phyloP scores from a whole-genome alignment of 2,797 vertebrate genomes.

The Gastrophryne carolinensis region DNA sequence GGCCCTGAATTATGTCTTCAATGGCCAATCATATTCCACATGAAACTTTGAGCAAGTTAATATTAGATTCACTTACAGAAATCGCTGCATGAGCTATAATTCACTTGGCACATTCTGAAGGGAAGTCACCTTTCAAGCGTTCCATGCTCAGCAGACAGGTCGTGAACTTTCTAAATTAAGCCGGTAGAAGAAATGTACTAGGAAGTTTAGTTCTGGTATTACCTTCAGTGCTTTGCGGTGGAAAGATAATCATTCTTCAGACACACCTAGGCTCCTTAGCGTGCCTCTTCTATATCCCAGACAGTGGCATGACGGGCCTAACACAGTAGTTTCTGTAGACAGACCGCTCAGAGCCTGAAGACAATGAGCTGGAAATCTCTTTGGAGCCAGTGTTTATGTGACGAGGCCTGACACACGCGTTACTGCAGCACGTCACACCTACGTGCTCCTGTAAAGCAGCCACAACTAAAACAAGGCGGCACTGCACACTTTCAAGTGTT shows the following conservation, averaged over 20 bases:
- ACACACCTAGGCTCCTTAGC: slow-evolving; percentile 4
- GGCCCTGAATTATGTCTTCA: not conserved
- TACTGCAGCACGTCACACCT: slow-evolving; percentile 65
- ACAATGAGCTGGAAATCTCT: slow-evolving; percentile 61
- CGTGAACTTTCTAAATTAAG: slow-evolving; percentile 42
- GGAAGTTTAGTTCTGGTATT: slow-evolving; percentile 56
- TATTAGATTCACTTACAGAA: not conserved
- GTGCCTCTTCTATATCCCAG: not conserved
- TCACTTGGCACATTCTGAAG: not conserved
- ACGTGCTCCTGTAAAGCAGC: slow-evolving; percentile 50
- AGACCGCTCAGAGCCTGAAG: slow-evolving; percentile 53
- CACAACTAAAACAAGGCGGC: slow-evolving; percentile 63
- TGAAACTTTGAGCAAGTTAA: slow-evolving; percentile 8
- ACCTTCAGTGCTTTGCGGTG: slow-evolving; percentile 68
- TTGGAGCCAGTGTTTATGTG: slow-evolving; percentile 67
- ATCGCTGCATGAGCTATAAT: not conserved
- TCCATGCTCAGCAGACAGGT: slow-evolving; percentile 10
- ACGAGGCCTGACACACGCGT: slow-evolving; percentile 76
- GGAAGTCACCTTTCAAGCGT: slow-evolving; percentile 27
- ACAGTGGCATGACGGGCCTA: not conserved
- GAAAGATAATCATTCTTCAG: slow-evolving; percentile 66
- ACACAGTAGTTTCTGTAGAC: slow-evolving; percentile 20
- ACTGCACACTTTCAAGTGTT: slow-evolving; percentile 1
- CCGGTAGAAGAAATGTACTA: slow-evolving; percentile 3
- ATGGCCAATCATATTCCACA: no score